A percentile compares a stretch with the other conserved stretches of the same genome.
These are phyloP conservation scores for Ceratosolen solmsi DNA, from an alignment of 1,140 invertebrate species.

Conservation along the genomic window DNA sequence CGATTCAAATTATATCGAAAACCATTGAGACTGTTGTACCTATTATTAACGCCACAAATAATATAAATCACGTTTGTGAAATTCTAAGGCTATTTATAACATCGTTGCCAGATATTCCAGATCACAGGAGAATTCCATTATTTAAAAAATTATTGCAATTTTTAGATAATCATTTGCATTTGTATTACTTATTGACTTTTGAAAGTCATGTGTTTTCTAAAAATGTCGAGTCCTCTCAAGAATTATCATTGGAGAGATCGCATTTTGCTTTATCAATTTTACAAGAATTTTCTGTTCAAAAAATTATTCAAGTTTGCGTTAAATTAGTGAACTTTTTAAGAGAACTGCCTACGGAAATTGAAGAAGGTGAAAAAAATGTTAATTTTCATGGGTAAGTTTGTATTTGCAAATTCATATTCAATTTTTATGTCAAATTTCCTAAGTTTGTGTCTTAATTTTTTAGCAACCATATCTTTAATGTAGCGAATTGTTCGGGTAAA, in stretches of 20 bases:
- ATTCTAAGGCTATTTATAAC: constrained; percentile 92
- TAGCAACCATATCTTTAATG: constrained; percentile 79
- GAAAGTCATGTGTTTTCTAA: constrained; percentile 78
- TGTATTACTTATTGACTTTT: constrained; percentile 82
- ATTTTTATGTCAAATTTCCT: not conserved
- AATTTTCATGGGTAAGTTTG: constrained; percentile 31
- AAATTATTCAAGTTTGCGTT: constrained; percentile 79
- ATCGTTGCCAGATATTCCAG: constrained; percentile 90
- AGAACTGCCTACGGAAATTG: constrained; percentile 78
- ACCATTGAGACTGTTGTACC: constrained; percentile 93
- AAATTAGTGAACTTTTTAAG: constrained; percentile 80
- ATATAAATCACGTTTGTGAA: constrained; percentile 72
- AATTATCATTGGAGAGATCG: constrained; percentile 73
- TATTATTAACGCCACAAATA: constrained; percentile 79
- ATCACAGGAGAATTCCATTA: constrained; percentile 86
- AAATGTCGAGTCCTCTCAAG: constrained; percentile 60
- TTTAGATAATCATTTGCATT: constrained; percentile 83
- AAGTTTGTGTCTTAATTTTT: constrained; percentile 27
- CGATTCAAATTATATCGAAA: constrained; percentile 92
- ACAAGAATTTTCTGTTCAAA: constrained; percentile 78
- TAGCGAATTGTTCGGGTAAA: constrained; percentile 79
- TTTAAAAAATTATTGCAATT: constrained; percentile 86
- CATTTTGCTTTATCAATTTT: constrained; percentile 81
- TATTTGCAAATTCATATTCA: constrained; percentile 54
- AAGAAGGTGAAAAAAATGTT: constrained; percentile 66